These are phyloP conservation scores for Parauchenoglanis ngamensis DNA, from an alignment of 2,797 vertebrate species.

Conservation along the genomic window DNA sequence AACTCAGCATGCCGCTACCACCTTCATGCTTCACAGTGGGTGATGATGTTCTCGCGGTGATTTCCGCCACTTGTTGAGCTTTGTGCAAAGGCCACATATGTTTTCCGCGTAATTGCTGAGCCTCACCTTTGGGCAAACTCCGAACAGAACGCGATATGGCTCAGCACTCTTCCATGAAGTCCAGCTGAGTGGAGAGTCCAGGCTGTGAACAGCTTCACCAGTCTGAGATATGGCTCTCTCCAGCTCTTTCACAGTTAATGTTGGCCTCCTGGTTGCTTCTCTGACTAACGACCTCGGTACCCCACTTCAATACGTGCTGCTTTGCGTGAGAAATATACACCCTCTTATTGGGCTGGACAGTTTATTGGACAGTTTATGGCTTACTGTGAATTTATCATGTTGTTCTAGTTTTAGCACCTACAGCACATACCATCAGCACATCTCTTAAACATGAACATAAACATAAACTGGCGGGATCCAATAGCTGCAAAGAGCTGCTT, in stretches of 20 bases:
- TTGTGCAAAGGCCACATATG: background rate
- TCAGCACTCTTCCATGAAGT: background rate
- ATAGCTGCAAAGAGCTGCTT: background rate
- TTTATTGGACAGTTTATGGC: conserved; percentile 20
- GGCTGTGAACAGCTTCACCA: background rate
- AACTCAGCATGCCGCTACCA: background rate
- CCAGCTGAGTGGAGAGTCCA: background rate
- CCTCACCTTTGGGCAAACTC: background rate
- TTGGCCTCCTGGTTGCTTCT: background rate
- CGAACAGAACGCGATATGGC: background rate
- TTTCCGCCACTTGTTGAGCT: background rate
- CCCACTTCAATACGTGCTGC: background rate
- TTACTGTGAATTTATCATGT: background rate
- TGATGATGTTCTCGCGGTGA: background rate
- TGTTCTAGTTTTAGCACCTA: conserved; percentile 15
- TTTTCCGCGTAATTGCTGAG: background rate
- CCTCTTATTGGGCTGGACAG: background rate
- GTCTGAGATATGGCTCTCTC: background rate
- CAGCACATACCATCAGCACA: background rate
- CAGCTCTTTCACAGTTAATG: background rate
- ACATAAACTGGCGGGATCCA: background rate
- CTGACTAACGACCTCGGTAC: background rate
- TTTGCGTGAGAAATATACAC: background rate
- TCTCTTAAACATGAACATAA: background rate
- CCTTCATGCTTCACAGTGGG: background rate